Base-by-base conservation (phyloP, 2,888 invertebrate species). In the Pomacea canaliculata region DNA sequence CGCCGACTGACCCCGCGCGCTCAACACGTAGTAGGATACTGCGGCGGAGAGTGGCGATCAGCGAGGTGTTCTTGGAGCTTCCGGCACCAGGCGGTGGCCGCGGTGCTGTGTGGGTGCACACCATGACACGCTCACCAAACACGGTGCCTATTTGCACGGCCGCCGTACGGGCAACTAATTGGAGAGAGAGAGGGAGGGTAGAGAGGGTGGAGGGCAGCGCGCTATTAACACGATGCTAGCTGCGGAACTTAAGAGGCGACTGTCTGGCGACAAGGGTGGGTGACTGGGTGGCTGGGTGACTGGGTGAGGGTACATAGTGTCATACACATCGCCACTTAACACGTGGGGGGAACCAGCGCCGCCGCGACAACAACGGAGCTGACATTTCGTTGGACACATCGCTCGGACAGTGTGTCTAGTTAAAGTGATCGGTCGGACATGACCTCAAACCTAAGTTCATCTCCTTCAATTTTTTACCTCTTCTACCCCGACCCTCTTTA, bases 291-390 rank as follows among this genome's bases (percentile, higher is more conserved):
- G 12, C 59, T 18, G 37, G 23, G 69, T 69, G 37, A 59, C 59
- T 18, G 37, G 70, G 70, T 13, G 56, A 70, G 60, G 37, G 56
- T 70, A 70, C 70, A 70, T 37, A 70, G 70, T 70, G 70, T 70
- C 70, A 70, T 59, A 70, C 70, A 37, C 70, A 70, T 70, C 59
- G 48, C 48, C 69, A 49, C 46, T 49, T n/a, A 37, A 69, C 48
- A 69, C 69, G 19, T 27, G 23, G 63, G 23, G 51, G 51, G 51
- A 56, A 56, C 12, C 7, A 56, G 51, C 4, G 51, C 51, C 7
- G 2, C 51, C 7, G 8, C 16, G 8, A 56, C 51, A 56, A 8
- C 12, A 56, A 56, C 16, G 51, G 51, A 56, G 51, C 10, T 56
- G 51, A 56, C 51, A 56, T 56, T 56, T 56, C 51, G 51, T 10